A percentile compares a stretch with the other conserved stretches of the same genome.
phyloP scores from a whole-genome alignment of 1,140 invertebrate species.

The Solenopsis invicta region DNA sequence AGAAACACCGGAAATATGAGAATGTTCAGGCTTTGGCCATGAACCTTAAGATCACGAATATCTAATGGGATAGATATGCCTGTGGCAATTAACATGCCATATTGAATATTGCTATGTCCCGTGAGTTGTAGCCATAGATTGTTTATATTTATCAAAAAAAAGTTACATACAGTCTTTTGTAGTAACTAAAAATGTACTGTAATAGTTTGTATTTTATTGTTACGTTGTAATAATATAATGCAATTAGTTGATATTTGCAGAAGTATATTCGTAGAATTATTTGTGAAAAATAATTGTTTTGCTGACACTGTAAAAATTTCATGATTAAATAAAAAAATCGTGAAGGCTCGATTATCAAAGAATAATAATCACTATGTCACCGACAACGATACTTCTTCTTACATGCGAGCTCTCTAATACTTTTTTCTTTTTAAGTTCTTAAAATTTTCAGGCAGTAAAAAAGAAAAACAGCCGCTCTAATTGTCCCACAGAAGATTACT shows the following conservation, averaged over 20 bases:
- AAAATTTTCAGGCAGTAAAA: background rate
- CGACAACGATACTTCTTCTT: background rate
- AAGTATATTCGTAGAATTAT: conserved; percentile 2
- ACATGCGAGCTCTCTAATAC: background rate
- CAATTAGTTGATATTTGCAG: background rate
- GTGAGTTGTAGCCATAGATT: background rate
- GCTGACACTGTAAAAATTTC: background rate
- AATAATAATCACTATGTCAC: background rate
- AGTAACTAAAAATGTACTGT: background rate
- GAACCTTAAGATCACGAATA: conserved; percentile 35
- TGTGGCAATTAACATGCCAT: conserved; percentile 23
- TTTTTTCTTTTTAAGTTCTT: background rate
- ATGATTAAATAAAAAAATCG: background rate
- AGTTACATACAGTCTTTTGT: background rate
- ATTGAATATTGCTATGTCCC: background rate
- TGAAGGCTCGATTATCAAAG: background rate
- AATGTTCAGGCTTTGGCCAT: conserved; percentile 3
- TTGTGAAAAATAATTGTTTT: conserved; percentile 15
- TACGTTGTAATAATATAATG: background rate
- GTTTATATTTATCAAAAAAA: background rate
- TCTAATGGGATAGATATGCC: conserved; percentile 12
- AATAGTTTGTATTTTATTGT: background rate
- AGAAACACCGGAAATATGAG: conserved; percentile 54
- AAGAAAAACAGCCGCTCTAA: conserved; percentile 12
- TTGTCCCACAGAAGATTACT: background rate